phyloP scores from a whole-genome alignment of 2,888 invertebrate species.

The Thera obeliscata region DNA sequence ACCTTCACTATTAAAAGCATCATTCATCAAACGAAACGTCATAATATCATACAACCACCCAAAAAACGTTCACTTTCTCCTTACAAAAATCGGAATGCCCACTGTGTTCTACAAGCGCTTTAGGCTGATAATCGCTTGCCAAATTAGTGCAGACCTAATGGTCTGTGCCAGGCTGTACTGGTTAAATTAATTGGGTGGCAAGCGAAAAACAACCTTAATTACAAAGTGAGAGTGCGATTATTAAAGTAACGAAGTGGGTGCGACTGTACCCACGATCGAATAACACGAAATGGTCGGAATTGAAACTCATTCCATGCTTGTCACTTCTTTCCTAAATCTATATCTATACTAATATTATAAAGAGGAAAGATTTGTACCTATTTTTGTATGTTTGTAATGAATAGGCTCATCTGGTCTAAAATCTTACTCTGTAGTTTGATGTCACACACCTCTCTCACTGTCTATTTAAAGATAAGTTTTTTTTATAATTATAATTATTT shows the following conservation, averaged over 20 bases:
- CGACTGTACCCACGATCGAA: constrained; percentile 43
- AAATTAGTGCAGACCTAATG: constrained; percentile 3
- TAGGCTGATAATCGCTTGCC: constrained; percentile 23
- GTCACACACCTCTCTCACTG: too few relatives aligned
- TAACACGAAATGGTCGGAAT: constrained; percentile 47
- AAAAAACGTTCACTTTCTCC: constrained; percentile 35
- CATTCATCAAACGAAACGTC: constrained; percentile 38
- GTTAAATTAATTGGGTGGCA: constrained; percentile 35
- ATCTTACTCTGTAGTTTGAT: too few relatives aligned
- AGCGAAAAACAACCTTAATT: constrained; percentile 51
- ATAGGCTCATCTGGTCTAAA: too few relatives aligned
- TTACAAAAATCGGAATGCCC: constrained; percentile 5
- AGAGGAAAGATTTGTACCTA: too few relatives aligned
- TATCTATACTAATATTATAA: too few relatives aligned
- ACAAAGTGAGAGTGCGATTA: constrained; percentile 44
- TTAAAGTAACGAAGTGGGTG: constrained; percentile 49
- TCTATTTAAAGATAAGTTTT: too few relatives aligned
- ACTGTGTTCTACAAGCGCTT: constrained; percentile 7
- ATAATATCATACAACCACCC: constrained; percentile 34
- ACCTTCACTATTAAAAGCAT: constrained; percentile 40
- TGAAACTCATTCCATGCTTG: background rate
- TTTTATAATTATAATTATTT: too few relatives aligned
- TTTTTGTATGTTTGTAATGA: too few relatives aligned
- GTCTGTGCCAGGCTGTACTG: constrained; percentile 28
- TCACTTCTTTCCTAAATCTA: background rate